A percentile compares a stretch with the other conserved stretches of the same genome.
Conservation (phyloP, 1,140 invertebrate species). For the Calephelis nemesis region DNA sequence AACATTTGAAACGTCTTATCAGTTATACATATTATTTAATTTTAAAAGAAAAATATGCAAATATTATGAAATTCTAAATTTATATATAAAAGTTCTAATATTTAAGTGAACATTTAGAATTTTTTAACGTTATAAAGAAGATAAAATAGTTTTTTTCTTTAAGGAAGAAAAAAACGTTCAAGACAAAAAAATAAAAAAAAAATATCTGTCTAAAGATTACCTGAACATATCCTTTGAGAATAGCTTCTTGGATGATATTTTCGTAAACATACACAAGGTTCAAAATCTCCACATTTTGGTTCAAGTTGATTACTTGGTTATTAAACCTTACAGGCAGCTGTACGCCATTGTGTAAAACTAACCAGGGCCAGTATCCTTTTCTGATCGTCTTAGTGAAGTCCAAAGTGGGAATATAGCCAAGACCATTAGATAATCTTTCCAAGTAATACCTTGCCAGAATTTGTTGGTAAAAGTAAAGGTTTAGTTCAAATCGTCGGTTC, state of each 20-base stretch:
- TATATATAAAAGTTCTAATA: no score
- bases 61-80: background rate
- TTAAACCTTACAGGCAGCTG: slow-evolving; percentile 82
- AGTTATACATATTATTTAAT: no score
- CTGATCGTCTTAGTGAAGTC: slow-evolving; percentile 75
- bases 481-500: slow-evolving; percentile 81
- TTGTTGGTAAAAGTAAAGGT: slow-evolving; percentile 81
- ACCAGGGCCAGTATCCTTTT: slow-evolving; percentile 81
- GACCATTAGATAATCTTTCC: slow-evolving; percentile 82
- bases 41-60: background rate
- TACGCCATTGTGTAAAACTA: slow-evolving; percentile 82
- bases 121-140: no score
- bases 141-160: no score
- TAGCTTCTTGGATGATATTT: slow-evolving; percentile 82
- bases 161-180: no score
- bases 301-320: slow-evolving; percentile 76
- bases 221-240: slow-evolving; percentile 82
- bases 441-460: slow-evolving; percentile 83
- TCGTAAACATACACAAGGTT: slow-evolving; percentile 78
- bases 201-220: slow-evolving; percentile 71
- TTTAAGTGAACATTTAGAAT: no score
- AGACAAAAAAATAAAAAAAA: slow-evolving; percentile 59
- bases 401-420: slow-evolving; percentile 79
- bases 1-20: background rate
- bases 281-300: slow-evolving; percentile 75